A percentile compares a stretch with the other conserved stretches of the same genome.
phyloP scores from a whole-genome alignment of 2,888 invertebrate species.

The Polietes domitor region DNA sequence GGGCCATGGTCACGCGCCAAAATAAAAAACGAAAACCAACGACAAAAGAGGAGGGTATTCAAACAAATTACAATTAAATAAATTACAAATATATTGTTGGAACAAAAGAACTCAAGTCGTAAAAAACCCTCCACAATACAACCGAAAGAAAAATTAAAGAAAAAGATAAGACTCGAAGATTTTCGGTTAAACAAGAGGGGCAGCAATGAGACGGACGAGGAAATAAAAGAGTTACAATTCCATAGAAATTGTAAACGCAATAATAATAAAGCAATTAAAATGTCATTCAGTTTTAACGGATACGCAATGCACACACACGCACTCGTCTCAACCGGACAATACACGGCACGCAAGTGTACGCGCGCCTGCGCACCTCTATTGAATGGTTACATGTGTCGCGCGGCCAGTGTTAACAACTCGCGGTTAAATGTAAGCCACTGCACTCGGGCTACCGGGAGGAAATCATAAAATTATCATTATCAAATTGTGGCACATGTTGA shows the following conservation, averaged over 20 bases:
- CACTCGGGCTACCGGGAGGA: background rate
- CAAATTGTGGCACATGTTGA: slow-evolving; percentile 26
- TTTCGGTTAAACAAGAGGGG: background rate
- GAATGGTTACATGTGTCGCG: background rate
- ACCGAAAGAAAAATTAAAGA: background rate
- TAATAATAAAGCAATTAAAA: slow-evolving; percentile 53
- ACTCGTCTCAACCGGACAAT: background rate
- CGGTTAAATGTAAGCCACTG: background rate
- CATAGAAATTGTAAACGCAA: slow-evolving; percentile 27
- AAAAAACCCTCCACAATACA: background rate
- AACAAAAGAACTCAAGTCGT: slow-evolving; percentile 41
- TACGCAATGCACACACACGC: background rate
- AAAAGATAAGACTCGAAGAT: slow-evolving; percentile 22
- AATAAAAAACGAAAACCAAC: background rate
- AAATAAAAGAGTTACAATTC: slow-evolving; percentile 30
- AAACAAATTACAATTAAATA: slow-evolving; percentile 41
- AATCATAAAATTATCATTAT: slow-evolving; percentile 36
- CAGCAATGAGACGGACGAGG: background rate
- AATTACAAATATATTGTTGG: no score
- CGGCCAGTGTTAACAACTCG: background rate
- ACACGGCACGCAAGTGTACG: background rate
- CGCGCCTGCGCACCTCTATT: background rate
- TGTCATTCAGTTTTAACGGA: slow-evolving; percentile 47
- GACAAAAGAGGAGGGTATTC: background rate
- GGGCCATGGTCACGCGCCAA: slow-evolving; percentile 56